phyloP scores from a whole-genome alignment of 2,797 vertebrate species.

The Ara ararauna region DNA sequence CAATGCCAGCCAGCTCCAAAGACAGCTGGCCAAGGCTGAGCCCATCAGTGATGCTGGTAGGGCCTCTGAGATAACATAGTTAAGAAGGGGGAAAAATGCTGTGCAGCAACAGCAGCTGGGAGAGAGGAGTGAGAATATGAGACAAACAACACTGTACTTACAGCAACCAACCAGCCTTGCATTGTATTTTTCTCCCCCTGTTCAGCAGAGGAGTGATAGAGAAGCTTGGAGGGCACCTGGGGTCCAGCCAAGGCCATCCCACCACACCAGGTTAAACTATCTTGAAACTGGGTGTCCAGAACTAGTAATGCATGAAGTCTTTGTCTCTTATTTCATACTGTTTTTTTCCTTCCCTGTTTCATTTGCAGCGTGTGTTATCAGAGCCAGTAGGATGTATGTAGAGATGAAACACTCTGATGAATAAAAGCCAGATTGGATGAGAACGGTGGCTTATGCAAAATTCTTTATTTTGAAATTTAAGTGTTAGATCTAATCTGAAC shows the following conservation, averaged over 20 bases:
- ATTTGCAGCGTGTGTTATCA: background rate
- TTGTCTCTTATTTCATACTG: background rate
- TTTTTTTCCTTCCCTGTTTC: background rate
- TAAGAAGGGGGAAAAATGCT: background rate
- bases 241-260: background rate
- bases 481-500: background rate
- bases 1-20: background rate
- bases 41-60: fast-evolving
- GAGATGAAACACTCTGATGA: background rate
- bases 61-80: background rate
- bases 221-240: background rate
- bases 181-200: background rate
- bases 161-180: background rate
- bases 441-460: background rate
- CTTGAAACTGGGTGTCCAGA: background rate
- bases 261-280: background rate
- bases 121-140: background rate
- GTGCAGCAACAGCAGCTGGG: background rate
- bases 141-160: background rate
- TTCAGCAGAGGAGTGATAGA: background rate
- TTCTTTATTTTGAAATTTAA: background rate
- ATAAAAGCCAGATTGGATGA: background rate
- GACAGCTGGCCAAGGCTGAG: background rate
- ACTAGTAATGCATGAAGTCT: background rate
- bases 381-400: background rate